phyloP scores from a whole-genome alignment of 1,140 invertebrate genomes.

The Olivierus martensii region DNA sequence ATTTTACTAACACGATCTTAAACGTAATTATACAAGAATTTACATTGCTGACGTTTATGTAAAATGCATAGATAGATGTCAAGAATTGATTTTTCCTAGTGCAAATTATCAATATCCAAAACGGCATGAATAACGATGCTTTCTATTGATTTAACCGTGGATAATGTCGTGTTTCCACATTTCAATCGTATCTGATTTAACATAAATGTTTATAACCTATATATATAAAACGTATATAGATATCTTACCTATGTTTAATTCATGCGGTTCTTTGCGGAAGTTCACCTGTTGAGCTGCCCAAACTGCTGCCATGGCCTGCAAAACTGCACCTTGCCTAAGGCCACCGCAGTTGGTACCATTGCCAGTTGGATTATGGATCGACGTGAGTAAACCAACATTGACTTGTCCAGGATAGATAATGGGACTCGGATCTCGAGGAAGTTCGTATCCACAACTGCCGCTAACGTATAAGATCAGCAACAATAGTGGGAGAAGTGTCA shows the following conservation, averaged over 20 bases:
- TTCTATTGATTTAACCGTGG: no score
- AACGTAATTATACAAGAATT: no score
- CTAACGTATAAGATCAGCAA: no score
- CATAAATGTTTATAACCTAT: background rate
- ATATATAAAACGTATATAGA: background rate
- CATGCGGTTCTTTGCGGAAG: slow-evolving; percentile 9
- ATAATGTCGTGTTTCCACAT: no score
- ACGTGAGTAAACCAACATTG: slow-evolving; percentile 7
- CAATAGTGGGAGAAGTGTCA: no score
- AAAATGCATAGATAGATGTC: no score
- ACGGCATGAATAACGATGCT: no score
- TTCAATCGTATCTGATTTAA: no score
- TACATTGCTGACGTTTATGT: no score
- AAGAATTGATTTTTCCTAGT: no score
- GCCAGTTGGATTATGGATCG: background rate
- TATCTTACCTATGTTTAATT: slow-evolving; percentile 11
- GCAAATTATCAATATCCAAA: no score
- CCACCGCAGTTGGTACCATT: slow-evolving; percentile 4
- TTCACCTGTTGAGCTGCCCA: slow-evolving; percentile 14
- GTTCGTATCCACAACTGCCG: background rate
- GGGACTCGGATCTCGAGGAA: slow-evolving; percentile 4
- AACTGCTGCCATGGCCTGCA: slow-evolving; percentile 11
- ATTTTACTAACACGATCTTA: no score
- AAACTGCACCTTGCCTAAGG: slow-evolving; percentile 6
- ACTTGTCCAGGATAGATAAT: slow-evolving; percentile 15